A percentile compares a stretch with the other conserved stretches of the same genome.
Evolutionary conservation across 2,797 vertebrate genomes (phyloP).

Genomic region (Lithobates sylvaticus): DNA sequence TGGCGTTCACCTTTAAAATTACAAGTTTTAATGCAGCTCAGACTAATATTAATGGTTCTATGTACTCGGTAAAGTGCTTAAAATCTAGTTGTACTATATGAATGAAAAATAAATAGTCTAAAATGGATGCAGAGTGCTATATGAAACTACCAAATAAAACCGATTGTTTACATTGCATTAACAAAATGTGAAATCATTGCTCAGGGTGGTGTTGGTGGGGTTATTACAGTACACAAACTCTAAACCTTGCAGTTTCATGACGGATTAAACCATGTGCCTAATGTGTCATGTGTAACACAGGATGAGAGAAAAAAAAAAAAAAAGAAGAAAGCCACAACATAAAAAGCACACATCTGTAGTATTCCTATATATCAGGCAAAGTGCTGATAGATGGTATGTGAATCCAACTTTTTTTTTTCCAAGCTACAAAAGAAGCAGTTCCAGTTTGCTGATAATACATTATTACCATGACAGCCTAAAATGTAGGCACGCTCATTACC

Average conservation of each 20-base stretch:
- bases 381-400: constrained; percentile 9
- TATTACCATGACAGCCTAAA: constrained; percentile 24
- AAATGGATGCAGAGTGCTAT: no score
- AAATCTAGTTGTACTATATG: no score
- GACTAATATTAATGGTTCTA: no score
- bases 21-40: no score
- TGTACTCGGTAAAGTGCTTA: no score
- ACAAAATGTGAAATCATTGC: background rate
- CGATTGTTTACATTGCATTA: no score
- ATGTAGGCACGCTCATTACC: background rate
- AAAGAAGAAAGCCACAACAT: background rate
- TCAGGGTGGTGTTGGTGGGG: background rate
- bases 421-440: background rate
- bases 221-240: background rate
- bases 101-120: no score
- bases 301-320: background rate
- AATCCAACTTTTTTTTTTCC: constrained; percentile 3
- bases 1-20: no score
- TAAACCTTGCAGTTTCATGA: background rate
- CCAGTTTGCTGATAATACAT: background rate
- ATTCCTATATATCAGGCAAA: background rate
- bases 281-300: background rate
- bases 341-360: background rate
- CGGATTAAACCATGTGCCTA: background rate
- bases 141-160: no score